Conservation (phyloP, 1,140 invertebrate species). For the Drosophila neocordata region DNA sequence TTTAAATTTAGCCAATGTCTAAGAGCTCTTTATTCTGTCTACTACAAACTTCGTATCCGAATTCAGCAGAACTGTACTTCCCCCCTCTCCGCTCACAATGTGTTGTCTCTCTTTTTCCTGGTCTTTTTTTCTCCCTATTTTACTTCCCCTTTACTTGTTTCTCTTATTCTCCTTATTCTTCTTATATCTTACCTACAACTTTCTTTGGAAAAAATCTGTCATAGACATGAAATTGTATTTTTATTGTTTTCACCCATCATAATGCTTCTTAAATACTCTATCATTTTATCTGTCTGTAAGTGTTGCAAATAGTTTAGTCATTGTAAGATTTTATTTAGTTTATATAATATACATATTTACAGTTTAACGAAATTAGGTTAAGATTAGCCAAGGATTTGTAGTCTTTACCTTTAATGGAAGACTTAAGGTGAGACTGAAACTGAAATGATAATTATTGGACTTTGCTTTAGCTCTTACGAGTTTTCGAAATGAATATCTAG, state of each 20-base stretch:
- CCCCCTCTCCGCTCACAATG: not conserved
- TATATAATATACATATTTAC: too few species aligned
- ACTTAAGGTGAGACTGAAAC: too few species aligned
- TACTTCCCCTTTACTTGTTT: not conserved
- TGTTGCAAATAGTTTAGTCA: too few species aligned
- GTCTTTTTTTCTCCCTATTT: not conserved
- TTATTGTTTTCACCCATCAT: slow-evolving; percentile 41
- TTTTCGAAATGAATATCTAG: too few species aligned
- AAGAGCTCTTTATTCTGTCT: slow-evolving; percentile 60
- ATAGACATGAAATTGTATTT: slow-evolving; percentile 69
- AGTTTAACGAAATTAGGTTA: too few species aligned
- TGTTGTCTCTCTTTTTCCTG: not conserved
- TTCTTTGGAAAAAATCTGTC: slow-evolving; percentile 29
- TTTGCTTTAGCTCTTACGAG: too few species aligned
- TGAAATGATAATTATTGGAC: too few species aligned
- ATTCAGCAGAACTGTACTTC: not conserved
- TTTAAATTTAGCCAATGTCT: slow-evolving; percentile 77
- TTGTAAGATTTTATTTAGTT: too few species aligned
- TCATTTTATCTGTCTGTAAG: not conserved
- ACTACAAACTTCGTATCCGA: slow-evolving; percentile 40
- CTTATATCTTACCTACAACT: slow-evolving; percentile 35
- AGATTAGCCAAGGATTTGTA: too few species aligned
- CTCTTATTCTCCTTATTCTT: slow-evolving; percentile 1
- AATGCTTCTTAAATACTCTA: not conserved
- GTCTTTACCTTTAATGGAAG: too few species aligned